phyloP scores from a whole-genome alignment of 1,140 invertebrate genomes.

The Pygmarrhopalites habei region DNA sequence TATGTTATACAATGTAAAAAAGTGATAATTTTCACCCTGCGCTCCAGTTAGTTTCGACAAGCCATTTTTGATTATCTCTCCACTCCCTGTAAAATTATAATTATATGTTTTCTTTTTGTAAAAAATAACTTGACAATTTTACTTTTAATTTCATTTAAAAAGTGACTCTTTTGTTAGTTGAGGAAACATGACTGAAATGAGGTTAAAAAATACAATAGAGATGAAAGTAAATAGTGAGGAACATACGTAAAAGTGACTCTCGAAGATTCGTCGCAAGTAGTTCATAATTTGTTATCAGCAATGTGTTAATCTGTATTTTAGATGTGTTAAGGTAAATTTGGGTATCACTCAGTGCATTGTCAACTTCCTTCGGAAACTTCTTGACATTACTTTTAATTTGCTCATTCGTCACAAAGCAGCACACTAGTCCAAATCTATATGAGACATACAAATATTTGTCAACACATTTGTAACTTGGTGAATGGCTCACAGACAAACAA shows the following conservation, averaged over 20 bases:
- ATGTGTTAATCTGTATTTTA: constrained; percentile 25
- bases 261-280: constrained; percentile 18
- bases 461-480: background rate
- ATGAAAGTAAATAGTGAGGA: no score
- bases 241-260: constrained; percentile 17
- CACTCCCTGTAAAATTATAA: constrained; percentile 30
- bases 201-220: no score
- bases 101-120: no score
- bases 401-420: constrained; percentile 37
- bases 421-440: constrained; percentile 36
- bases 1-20: no score
- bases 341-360: constrained; percentile 25
- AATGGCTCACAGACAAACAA: background rate
- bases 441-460: background rate
- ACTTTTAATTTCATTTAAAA: no score
- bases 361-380: constrained; percentile 25
- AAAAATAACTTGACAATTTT: no score
- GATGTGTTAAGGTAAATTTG: constrained; percentile 29
- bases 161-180: no score
- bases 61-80: constrained; percentile 35
- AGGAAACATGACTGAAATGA: no score
- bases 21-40: no score
- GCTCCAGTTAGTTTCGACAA: constrained; percentile 28
- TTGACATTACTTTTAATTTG: constrained; percentile 22
- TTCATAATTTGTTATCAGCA: constrained; percentile 31